Evolutionary conservation across 1,140 invertebrate genomes (phyloP).

Genomic region (Vollenhovia emeryi): DNA sequence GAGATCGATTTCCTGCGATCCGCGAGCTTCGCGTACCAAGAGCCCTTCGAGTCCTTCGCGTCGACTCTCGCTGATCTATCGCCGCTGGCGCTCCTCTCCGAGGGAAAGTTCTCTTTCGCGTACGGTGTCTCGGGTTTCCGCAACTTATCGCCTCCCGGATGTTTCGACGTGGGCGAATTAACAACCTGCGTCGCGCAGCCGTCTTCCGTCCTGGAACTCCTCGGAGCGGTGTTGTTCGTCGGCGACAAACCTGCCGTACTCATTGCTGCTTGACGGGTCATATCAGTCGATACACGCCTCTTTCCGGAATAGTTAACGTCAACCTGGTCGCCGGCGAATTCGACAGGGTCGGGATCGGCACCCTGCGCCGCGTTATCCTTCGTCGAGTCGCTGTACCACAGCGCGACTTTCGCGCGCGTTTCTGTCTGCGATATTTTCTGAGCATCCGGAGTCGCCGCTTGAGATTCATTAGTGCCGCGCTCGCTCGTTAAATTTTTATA

Average conservation of each 20-base stretch:
- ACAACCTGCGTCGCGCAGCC: neutral
- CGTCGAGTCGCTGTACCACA: neutral
- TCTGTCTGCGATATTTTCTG: neutral
- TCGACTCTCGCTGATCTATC: neutral
- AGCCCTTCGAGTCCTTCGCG: neutral
- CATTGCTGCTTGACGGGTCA: neutral
- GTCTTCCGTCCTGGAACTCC: neutral
- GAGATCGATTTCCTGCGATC: neutral
- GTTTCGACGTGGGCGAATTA: neutral
- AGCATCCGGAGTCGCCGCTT: neutral
- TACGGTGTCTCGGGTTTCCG: neutral
- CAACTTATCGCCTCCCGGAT: neutral
- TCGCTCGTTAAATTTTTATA: constrained; percentile 32
- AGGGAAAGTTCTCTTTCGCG: neutral
- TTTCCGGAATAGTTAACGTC: neutral
- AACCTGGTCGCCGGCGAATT: neutral
- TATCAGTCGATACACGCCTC: neutral
- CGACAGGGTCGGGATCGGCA: neutral
- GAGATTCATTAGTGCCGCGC: neutral
- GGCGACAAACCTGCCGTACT: neutral
- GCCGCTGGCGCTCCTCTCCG: neutral
- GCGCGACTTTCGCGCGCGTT: neutral
- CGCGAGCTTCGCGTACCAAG: neutral
- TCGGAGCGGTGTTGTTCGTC: neutral
- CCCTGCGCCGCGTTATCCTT: neutral